These are phyloP conservation scores for Agelastica alni DNA, from an alignment of 2,888 invertebrate genomes.

Conservation along the genomic window DNA sequence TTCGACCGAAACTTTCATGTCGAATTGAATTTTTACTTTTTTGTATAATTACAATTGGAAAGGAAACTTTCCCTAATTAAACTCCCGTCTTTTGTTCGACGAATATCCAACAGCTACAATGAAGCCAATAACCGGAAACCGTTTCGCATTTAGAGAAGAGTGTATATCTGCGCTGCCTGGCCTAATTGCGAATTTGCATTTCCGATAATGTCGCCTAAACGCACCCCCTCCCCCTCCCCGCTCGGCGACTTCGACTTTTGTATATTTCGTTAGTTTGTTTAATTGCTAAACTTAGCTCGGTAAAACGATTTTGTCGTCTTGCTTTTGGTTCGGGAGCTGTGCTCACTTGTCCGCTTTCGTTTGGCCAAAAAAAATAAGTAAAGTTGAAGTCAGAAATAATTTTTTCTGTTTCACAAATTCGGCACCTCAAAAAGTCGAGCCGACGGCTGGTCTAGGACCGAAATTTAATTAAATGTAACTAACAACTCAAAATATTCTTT, in stretches of 20 bases:
- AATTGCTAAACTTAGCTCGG: slow-evolving; percentile 4
- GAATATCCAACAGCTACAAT: slow-evolving; percentile 18
- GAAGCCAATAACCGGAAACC: slow-evolving; percentile 18
- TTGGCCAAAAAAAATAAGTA: too few relatives aligned
- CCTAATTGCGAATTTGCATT: slow-evolving; percentile 21
- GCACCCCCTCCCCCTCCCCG: too few relatives aligned
- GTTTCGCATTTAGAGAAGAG: slow-evolving; percentile 2
- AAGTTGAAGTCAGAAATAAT: too few relatives aligned
- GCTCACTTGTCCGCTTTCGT: too few relatives aligned
- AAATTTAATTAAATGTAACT: too few relatives aligned
- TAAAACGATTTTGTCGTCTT: not conserved
- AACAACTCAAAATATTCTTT: too few relatives aligned
- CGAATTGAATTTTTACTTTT: slow-evolving; percentile 11
- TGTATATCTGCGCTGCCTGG: too few relatives aligned
- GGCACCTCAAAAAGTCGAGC: too few relatives aligned
- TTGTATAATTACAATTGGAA: slow-evolving; percentile 18
- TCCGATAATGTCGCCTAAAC: slow-evolving; percentile 21
- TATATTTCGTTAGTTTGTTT: slow-evolving; percentile 23
- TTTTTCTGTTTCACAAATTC: too few relatives aligned
- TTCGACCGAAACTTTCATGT: slow-evolving; percentile 8
- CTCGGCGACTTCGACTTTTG: slow-evolving; percentile 16
- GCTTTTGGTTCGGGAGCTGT: not conserved
- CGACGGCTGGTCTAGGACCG: too few relatives aligned
- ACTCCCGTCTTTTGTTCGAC: slow-evolving; percentile 20
- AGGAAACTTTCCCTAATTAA: slow-evolving; percentile 20